A percentile compares a stretch with the other conserved stretches of the same genome.
Evolutionary conservation across 2,797 vertebrate species (phyloP).

Genomic region (Silurus lanzhouensis): DNA sequence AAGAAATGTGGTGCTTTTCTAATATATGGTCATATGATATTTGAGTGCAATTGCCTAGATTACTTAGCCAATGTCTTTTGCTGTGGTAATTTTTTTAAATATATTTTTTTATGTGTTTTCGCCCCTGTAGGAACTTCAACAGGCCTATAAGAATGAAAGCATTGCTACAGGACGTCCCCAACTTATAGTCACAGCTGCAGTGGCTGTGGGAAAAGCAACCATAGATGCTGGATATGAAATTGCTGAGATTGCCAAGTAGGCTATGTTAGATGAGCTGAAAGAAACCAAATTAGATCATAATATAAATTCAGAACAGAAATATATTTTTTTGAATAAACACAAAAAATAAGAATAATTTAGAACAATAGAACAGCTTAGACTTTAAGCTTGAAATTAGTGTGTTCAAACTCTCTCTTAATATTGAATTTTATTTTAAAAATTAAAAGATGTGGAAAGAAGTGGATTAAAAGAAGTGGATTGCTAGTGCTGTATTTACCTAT

Average conservation of each 20-base stretch:
- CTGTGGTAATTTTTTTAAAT: no score
- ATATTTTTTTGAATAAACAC: no score
- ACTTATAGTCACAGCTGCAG: conserved; percentile 74
- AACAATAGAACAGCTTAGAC: no score
- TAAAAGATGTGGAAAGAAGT: no score
- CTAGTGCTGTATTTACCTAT: no score
- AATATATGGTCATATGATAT: background rate
- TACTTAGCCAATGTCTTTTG: background rate
- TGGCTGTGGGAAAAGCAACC: conserved; percentile 64
- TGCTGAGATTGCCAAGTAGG: conserved; percentile 73
- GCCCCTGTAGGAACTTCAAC: conserved; percentile 68
- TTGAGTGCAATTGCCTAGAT: background rate
- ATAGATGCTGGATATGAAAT: conserved; percentile 76
- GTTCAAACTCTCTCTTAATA: no score
- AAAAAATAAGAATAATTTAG: no score
- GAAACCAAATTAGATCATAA: no score
- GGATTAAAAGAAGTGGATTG: no score
- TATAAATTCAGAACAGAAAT: no score
- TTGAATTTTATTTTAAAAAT: no score
- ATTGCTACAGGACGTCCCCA: conserved; percentile 47
- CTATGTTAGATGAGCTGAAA: background rate
- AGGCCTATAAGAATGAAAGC: conserved; percentile 67
- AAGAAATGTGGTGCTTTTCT: background rate
- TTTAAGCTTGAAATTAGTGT: no score
- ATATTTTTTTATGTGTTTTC: background rate